Evolutionary conservation across 1,140 invertebrate species (phyloP).

Genomic region (Acromyrmex charruanus): DNA sequence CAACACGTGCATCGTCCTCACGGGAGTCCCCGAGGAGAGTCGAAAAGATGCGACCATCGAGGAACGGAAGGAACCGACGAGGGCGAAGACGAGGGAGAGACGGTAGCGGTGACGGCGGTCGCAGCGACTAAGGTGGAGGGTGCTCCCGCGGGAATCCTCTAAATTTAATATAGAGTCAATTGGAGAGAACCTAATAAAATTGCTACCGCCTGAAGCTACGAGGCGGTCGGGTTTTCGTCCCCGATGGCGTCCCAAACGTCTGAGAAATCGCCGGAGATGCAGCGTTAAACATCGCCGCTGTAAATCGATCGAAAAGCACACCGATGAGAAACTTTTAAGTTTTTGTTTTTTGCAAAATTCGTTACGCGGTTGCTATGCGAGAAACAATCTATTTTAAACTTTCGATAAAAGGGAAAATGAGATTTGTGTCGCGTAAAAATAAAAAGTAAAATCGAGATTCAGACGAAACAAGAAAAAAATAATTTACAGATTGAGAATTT

Average conservation of each 20-base stretch:
- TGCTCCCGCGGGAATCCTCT: slow-evolving; percentile 80
- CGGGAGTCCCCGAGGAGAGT: slow-evolving; percentile 66
- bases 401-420: slow-evolving; percentile 60
- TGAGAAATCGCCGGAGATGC: slow-evolving; percentile 83
- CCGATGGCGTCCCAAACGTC: slow-evolving; percentile 76
- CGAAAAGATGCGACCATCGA: slow-evolving; percentile 72
- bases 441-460: background rate
- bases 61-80: slow-evolving; percentile 63
- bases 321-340: slow-evolving; percentile 22
- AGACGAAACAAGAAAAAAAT: background rate
- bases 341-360: slow-evolving; percentile 27
- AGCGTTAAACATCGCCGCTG: slow-evolving; percentile 84
- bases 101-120: slow-evolving; percentile 41
- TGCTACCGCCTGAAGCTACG: slow-evolving; percentile 81
- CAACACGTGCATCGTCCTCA: slow-evolving; percentile 71
- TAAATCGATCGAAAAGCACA: slow-evolving; percentile 79
- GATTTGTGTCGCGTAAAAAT: slow-evolving; percentile 31
- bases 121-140: slow-evolving; percentile 64
- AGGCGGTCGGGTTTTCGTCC: slow-evolving; percentile 59
- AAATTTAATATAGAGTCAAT: slow-evolving; percentile 86
- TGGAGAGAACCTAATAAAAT: slow-evolving; percentile 86
- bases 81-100: slow-evolving; percentile 37
- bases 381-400: slow-evolving; percentile 58
- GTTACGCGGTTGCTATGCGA: slow-evolving; percentile 31
- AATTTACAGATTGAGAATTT: slow-evolving; percentile 23